Conservation (phyloP, 1,140 invertebrate species). For the Galendromus occidentalis region DNA sequence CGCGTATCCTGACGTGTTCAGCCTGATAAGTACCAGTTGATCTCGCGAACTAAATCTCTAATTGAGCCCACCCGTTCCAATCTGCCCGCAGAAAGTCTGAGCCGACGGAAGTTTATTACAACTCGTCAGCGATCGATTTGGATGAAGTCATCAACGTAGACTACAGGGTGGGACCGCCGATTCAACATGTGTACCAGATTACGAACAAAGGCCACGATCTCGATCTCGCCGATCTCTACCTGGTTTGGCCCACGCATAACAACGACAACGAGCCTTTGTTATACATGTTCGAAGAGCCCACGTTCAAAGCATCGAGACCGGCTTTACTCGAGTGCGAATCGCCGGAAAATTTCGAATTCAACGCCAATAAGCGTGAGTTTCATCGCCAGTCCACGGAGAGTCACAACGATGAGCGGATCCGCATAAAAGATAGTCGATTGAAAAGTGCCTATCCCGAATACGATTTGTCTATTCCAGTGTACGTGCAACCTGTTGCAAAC, state of each 20-base stretch:
- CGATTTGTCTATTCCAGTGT: no score
- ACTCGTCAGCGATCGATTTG: background rate
- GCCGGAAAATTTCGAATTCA: background rate
- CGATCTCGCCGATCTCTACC: background rate
- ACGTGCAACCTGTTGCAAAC: background rate
- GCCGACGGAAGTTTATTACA: background rate
- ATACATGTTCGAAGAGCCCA: background rate
- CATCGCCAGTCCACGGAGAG: background rate
- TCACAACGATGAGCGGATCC: background rate
- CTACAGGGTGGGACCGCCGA: background rate
- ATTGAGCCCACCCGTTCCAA: no score
- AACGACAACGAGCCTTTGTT: constrained; percentile 4
- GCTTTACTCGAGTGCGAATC: background rate
- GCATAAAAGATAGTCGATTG: no score
- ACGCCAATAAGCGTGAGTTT: background rate
- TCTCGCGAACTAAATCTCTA: no score
- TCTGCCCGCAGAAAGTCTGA: background rate
- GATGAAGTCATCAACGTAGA: background rate
- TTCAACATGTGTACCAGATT: constrained; percentile 8
- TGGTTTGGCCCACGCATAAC: constrained; percentile 9
- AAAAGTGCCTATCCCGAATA: no score
- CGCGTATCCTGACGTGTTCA: no score
- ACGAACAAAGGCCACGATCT: constrained; percentile 1
- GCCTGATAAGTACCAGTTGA: no score
- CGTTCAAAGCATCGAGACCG: background rate